Conservation (phyloP, 2,797 vertebrate species). For the Trachops cirrhosus region DNA sequence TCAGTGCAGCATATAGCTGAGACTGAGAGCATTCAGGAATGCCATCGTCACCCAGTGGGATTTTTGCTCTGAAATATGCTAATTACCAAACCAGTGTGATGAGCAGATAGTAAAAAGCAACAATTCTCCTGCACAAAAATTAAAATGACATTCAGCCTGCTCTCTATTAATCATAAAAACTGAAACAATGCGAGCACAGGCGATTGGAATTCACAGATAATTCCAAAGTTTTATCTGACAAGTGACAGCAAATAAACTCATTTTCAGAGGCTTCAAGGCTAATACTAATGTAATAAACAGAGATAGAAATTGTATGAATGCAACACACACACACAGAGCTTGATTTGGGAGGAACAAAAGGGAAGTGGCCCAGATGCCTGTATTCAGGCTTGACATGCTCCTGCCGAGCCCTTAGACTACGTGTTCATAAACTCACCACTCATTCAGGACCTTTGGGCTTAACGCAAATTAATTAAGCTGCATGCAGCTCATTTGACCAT, state of each 20-base stretch:
- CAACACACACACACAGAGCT: neutral
- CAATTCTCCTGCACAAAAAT: neutral
- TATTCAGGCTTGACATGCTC: conserved; percentile 15
- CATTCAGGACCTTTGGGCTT: conserved; percentile 57
- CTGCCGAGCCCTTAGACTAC: neutral
- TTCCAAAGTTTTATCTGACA: conserved; percentile 15
- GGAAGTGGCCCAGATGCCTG: conserved; percentile 7
- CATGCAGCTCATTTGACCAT: conserved; percentile 63
- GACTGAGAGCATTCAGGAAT: neutral
- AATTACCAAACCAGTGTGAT: neutral
- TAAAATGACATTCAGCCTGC: neutral
- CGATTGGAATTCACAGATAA: conserved; percentile 15
- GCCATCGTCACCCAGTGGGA: neutral
- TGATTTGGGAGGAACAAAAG: neutral
- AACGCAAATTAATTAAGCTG: conserved; percentile 71
- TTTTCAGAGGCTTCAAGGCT: conserved; percentile 43
- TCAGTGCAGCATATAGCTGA: neutral
- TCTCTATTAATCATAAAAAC: neutral
- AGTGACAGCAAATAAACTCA: conserved; percentile 26
- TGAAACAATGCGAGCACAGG: neutral
- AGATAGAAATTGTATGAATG: conserved; percentile 8
- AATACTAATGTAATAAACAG: conserved; percentile 50
- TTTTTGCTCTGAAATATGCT: conserved; percentile 12
- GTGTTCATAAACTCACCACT: conserved; percentile 47
- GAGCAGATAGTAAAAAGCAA: neutral